Percentiles rank a stretch among this genome's conserved stretches.
phyloP scores from a whole-genome alignment of 1,140 invertebrate species.

The Solenopsis fugax region DNA sequence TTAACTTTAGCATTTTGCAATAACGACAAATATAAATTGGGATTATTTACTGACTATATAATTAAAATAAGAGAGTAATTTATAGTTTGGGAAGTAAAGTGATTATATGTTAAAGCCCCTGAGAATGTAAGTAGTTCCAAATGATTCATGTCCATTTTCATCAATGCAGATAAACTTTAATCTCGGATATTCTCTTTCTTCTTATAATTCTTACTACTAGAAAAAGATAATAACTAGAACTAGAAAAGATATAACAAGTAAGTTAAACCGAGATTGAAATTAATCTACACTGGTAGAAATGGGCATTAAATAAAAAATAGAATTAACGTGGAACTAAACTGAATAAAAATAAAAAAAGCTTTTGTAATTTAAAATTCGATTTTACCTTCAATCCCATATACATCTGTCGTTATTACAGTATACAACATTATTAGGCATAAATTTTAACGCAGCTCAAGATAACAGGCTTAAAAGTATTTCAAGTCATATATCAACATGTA shows the following conservation, averaged over 20 bases:
- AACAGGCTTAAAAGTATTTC: background rate
- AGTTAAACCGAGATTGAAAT: too few species aligned
- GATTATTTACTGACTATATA: conserved; percentile 7
- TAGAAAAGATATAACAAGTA: too few species aligned
- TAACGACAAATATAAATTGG: background rate
- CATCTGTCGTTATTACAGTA: background rate
- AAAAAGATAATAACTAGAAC: too few species aligned
- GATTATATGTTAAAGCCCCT: background rate
- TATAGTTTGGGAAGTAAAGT: background rate
- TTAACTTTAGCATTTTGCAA: background rate
- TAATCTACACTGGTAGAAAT: too few species aligned
- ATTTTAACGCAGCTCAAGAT: background rate
- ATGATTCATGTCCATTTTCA: background rate
- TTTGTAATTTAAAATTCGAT: background rate
- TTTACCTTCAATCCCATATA: background rate
- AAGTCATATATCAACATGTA: background rate
- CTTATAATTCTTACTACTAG: too few species aligned
- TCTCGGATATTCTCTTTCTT: too few species aligned
- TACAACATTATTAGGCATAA: background rate
- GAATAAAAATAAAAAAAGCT: background rate
- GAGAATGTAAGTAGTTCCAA: background rate
- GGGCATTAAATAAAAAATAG: background rate
- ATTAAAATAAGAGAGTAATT: background rate
- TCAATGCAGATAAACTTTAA: too few species aligned
- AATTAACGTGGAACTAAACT: background rate